Evolutionary conservation across 2,113 vertebrate species (phyloP), one percentile per base, ranked within the genome.

Genomic region (Poeciliopsis prolifica): DNA sequence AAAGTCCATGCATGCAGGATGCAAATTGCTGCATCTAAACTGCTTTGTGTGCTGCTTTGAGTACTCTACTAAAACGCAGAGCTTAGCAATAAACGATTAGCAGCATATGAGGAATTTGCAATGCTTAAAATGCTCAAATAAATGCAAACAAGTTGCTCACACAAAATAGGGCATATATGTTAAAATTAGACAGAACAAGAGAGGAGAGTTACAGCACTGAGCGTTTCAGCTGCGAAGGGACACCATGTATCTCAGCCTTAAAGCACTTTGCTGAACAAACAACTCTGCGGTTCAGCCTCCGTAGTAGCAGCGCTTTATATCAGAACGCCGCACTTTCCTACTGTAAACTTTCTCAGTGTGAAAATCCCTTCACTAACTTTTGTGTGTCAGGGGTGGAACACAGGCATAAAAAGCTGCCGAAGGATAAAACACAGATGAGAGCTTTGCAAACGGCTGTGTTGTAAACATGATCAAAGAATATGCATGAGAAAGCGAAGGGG

Each of bases 211-310:
- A 75, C 28, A 65, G 69, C 19, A 14, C 61, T 73, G 33, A 68
- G 73, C 22, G 12, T 69, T 77, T 68, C 60, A 67, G 79, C 69
- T 73, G 66, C 81, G 69, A 29, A 75, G 73, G 29, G 28, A 70
- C 64, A 73, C 26, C n/a, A 44, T 83, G 78, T 65, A 81, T 44
- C 77, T 81, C 58, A 81, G 73, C 85, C 88, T 84, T 83, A 85
- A 87, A 89, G 86, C 66, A 28, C 28, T 80, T 73, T 71, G 65
- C 80, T 87, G 83, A 91, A 89, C 85, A 89, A 87, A 85, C 80
- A 0, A 65, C 61, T 29, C 78, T 86, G 82, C 81, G 73, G 77
- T 80, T 83, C 75, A 37, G 70, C 78, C 51, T 13, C 77, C 28
- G 1, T 58, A 19, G 15, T 17, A 19, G 14, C 44, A 48, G 44